Percentiles rank a stretch among this genome's conserved stretches.
Conservation (phyloP, 1,140 invertebrate genomes). For the Aradophagus sp. region DNA sequence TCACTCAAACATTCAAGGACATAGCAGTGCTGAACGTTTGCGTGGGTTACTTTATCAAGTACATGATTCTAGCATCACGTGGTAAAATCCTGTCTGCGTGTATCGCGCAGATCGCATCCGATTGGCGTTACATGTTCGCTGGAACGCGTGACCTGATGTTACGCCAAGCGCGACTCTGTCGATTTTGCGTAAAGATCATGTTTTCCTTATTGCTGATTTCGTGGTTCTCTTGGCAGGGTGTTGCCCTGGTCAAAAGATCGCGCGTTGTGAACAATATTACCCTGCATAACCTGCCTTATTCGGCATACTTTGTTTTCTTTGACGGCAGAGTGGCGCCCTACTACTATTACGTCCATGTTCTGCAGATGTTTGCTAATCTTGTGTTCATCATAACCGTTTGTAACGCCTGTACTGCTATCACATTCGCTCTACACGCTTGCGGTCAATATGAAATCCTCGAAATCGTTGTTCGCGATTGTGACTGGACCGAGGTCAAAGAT, state of each 20-base stretch:
- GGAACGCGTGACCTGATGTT: slow-evolving; percentile 15
- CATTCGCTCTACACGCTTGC: slow-evolving; percentile 16
- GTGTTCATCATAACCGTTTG: not conserved
- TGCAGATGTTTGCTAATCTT: not conserved
- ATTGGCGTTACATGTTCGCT: slow-evolving; percentile 11
- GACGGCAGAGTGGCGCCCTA: slow-evolving; percentile 8
- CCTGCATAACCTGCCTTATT: slow-evolving; percentile 15
- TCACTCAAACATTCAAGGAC: too few species aligned
- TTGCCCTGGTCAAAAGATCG: not conserved
- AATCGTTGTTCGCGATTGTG: not conserved
- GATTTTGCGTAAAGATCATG: not conserved
- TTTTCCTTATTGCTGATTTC: not conserved
- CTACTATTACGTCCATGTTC: slow-evolving; percentile 5
- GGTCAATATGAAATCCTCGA: slow-evolving; percentile 20
- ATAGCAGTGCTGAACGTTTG: slow-evolving; percentile 1
- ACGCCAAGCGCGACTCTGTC: slow-evolving; percentile 6
- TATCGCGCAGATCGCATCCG: slow-evolving; percentile 16
- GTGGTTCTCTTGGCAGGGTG: slow-evolving; percentile 10
- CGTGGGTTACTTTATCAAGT: slow-evolving; percentile 8
- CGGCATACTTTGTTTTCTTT: slow-evolving; percentile 8
- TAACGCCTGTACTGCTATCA: slow-evolving; percentile 1
- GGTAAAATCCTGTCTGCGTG: not conserved
- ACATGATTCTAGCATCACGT: not conserved
- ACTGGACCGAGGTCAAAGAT: not conserved
- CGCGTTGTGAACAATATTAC: slow-evolving; percentile 4